A percentile compares a stretch with the other conserved stretches of the same genome.
phyloP scores from a whole-genome alignment of 2,797 vertebrate genomes.

The Pseudotriccus pelzelni region DNA sequence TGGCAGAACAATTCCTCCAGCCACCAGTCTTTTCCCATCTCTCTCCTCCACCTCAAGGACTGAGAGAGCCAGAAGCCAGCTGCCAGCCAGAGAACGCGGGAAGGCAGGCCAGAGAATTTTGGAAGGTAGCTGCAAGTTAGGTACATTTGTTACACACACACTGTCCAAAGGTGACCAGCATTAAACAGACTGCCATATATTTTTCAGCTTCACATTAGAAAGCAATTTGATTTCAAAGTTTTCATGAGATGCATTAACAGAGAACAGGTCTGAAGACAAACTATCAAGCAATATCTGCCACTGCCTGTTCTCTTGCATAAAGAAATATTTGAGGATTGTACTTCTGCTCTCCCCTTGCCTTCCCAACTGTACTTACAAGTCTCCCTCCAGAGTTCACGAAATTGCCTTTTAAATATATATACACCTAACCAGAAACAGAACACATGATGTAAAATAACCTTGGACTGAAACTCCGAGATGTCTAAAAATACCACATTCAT shows the following conservation, averaged over 20 bases:
- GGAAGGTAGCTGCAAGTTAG: background rate
- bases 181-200: background rate
- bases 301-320: background rate
- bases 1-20: background rate
- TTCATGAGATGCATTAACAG: background rate
- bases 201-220: conserved; percentile 1
- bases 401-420: background rate
- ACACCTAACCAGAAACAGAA: background rate
- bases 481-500: conserved; percentile 52
- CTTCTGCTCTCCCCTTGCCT: background rate
- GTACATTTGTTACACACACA: background rate
- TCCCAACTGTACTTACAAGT: background rate
- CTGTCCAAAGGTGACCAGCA: background rate
- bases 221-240: background rate
- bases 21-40: background rate
- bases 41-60: background rate
- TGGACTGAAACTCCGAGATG: background rate
- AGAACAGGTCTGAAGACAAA: background rate
- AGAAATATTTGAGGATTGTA: background rate
- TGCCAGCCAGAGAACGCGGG: background rate
- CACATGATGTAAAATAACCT: background rate
- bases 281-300: background rate
- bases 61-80: fast-evolving
- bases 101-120: background rate
- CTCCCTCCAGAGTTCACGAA: background rate